Base-by-base conservation (phyloP, 2,797 vertebrate genomes). In the Nyctalus aviator region DNA sequence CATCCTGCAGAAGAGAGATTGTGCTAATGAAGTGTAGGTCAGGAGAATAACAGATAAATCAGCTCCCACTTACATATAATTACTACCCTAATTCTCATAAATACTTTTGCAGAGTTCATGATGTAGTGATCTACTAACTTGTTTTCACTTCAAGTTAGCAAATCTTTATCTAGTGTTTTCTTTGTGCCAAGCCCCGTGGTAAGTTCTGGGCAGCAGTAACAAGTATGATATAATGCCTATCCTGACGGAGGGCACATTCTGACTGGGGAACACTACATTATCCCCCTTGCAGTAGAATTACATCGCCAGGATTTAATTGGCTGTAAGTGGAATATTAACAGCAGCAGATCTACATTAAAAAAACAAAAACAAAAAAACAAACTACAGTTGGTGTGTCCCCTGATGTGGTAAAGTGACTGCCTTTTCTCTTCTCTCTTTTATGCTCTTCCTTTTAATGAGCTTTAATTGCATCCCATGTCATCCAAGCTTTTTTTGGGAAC, bases 31-130 rank as follows among this genome's bases (percentile, higher is more conserved):
- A 92, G 77, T 75, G 37, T 5, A 82, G 96, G 95, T 95, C 96
- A 96, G 88, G 90, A 94, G 93, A 93, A 96, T 90, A 95, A 90
- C 93, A 93, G 78, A 96, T 96, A 95, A 96, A 94, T 97, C 93
- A 95, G 77, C 82, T 62, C 94, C 95, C 77, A 88, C 96, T 95
- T 96, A 94, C 91, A 76, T 41, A 90, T 88, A 92, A 95, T 95
- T 90, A 72, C 90, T 93, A 64, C 30, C 71, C 78, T 90, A 85
- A 94, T 96, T 96, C 95, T 95, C 96, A 95, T 97, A 96, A 95
- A 95, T 92, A 93, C 87, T 90, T 83, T 59, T 88, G 25, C 64
- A 32, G 84, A 91, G 96, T 96, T 95, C 95, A 92, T 95, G 90
- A 95, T 93, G 73, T 93, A 94, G 77, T 85, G 95, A 94, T 94